Evolutionary conservation across 2,113 vertebrate species (phyloP), one percentile per base, ranked within the genome.

Genomic region (Ancistrus triradiatus): DNA sequence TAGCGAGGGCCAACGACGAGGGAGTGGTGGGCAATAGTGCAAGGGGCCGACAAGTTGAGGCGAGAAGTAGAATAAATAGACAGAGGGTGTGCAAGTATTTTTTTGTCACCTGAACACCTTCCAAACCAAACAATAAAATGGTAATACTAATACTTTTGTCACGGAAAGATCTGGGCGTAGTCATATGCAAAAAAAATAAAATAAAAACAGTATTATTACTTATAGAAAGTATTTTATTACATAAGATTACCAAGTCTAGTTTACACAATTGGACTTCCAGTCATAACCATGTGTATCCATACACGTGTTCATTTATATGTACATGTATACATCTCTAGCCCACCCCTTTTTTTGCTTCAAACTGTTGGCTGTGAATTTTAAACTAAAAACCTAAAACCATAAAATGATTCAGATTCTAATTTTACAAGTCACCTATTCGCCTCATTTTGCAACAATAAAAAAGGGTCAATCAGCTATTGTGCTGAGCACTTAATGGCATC

Each of bases 151-250:
- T 31, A 31, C 27, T 31, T 31, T n/a, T 42, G 14, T 42, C 14
- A 42, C 11, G 14, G n/a, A 42, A 42, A 42, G 14, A 14, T n/a
- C 6, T n/a, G n/a, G 5, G 2, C 38, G 31, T 43, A 38, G 21
- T 60, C 24, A 58, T 51, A 52, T 21, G 27, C 8, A 17, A 43
- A 27, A 9, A 35, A 49, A 40, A 40, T 38, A 66, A 57, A 31
- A 15, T 37, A 6, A 58, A 42, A 58, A 31, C 44, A 60, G 8
- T 57, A 60, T 49, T 61, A 55, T n/a, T 69, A 74, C 76, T 84
- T 82, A 83, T 83, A 88, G 79, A 86, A 89, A 85, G 85, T 87
- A 70, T 84, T 89, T 88, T 86, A 89, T 89, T 89, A 84, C 83
- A 89, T 83, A 88, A 88, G 66, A 68, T 75, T 59, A 87, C 84